A percentile compares a stretch with the other conserved stretches of the same genome.
Evolutionary conservation across 2,113 vertebrate species (phyloP).

Genomic region (Budorcas taxicolor): DNA sequence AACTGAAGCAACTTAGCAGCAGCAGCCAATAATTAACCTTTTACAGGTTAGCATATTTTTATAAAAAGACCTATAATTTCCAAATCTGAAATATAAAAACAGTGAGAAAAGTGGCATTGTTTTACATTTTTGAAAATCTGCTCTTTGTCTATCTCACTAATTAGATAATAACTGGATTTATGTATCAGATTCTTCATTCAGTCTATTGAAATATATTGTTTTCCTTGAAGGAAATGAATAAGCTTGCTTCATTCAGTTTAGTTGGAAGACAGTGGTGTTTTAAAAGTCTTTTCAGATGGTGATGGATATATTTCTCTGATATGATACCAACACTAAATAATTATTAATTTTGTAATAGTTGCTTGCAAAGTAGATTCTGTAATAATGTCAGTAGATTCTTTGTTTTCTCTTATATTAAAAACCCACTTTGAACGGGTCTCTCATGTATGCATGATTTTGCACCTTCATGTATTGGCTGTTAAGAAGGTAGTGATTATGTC

Average conservation of each 20-base stretch:
- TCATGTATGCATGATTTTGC: not conserved
- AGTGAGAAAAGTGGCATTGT: not conserved
- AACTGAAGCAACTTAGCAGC: too few species aligned
- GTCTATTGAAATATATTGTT: not conserved
- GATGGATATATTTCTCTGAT: not conserved
- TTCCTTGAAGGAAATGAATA: not conserved
- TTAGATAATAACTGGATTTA: not conserved
- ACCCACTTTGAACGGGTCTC: not conserved
- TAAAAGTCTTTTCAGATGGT: not conserved
- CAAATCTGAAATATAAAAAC: not conserved
- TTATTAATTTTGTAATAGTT: not conserved
- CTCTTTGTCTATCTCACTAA: not conserved
- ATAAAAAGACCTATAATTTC: not conserved
- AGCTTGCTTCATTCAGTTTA: accelerated
- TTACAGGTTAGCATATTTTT: not conserved
- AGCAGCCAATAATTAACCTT: not conserved
- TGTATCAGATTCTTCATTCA: not conserved
- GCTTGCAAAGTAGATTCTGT: not conserved
- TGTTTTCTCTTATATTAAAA: not conserved
- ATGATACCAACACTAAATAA: not conserved
- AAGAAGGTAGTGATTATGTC: not conserved
- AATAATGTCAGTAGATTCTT: not conserved
- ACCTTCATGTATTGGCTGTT: not conserved
- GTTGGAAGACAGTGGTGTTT: not conserved
- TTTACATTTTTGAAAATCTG: not conserved